Conservation (phyloP, 2,113 vertebrate species). For the Tragelaphus imberbis region DNA sequence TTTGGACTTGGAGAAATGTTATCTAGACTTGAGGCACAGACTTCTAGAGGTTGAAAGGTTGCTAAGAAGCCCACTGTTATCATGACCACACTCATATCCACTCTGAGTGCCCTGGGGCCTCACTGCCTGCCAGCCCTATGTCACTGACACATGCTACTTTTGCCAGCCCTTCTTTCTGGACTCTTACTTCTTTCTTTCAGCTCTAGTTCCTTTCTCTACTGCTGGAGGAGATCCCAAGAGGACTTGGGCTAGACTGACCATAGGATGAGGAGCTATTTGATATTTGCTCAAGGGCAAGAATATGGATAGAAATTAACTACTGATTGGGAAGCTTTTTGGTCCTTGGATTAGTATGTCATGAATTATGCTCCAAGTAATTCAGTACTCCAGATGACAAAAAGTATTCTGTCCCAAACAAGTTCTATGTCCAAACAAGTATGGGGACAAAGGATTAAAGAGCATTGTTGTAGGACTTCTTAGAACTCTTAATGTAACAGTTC, state of each 20-base stretch:
- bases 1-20: not conserved
- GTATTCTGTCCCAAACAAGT: not conserved
- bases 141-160: not conserved
- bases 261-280: not conserved
- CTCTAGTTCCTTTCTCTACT: not conserved
- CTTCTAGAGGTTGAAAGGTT: not conserved
- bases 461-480: not conserved
- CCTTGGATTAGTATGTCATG: not conserved
- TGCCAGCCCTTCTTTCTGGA: not conserved
- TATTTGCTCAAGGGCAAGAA: not conserved
- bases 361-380: not conserved
- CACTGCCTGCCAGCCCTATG: not conserved
- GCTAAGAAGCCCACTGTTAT: not conserved
- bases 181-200: not conserved
- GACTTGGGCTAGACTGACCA: not conserved
- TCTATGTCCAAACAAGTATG: not conserved
- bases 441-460: not conserved
- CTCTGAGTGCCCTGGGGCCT: not conserved
- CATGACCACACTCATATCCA: not conserved
- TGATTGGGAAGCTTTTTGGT: not conserved
- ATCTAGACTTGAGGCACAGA: not conserved
- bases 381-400: not conserved
- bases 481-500: not conserved
- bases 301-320: not conserved
- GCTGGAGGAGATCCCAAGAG: not conserved